Evolutionary conservation across 2,888 invertebrate genomes (phyloP), one percentile per base, ranked within the genome.

Genomic region (Aproaerema taeniolella): DNA sequence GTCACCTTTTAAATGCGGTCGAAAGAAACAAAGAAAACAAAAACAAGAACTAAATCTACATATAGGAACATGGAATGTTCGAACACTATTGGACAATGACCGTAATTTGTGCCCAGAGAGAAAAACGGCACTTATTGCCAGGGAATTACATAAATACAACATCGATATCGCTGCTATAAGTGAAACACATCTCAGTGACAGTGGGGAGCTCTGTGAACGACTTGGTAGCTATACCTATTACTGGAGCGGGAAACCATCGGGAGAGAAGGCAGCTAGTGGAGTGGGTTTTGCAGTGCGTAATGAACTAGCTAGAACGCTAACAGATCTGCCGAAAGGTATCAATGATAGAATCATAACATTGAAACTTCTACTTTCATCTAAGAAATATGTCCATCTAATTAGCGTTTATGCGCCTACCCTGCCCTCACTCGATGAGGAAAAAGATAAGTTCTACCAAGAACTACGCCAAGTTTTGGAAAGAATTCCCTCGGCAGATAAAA

Each of bases 71-170:
- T 31, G 38, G 47, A 47, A 43, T 15, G 43, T 44, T 2, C 25
- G 43, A 20, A 47, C 44, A 3, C 37, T 47, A 1, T 25, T 44
- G 15, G 47, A 45, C 26, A 39, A 37, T 37, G 36, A 39, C 2
- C 11, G 10, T 7, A 47, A 47, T 33, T 13, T 42, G 32, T 47
- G 49, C 25, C 45, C 47, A 9, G 49, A 50, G 25, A 32, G 49
- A 28, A 47, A 44, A 36, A 47, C 40, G 12, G 40, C 43, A 14
- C 26, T 46, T 2, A 42, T 46, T 31, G 46, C 46, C 7, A 14
- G 46, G 12, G 44, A 47, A 33, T 20, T 47, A 25, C 6, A 10
- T 11, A 28, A 32, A 5, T 46, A 46, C 16, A 38, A 41, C 4
- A 30, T 46, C 3, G 43, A 46, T 26, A 37, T 37, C 11, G 29